These are phyloP conservation scores for Melanophora roralis DNA, from an alignment of 2,888 invertebrate species.

Conservation along the genomic window DNA sequence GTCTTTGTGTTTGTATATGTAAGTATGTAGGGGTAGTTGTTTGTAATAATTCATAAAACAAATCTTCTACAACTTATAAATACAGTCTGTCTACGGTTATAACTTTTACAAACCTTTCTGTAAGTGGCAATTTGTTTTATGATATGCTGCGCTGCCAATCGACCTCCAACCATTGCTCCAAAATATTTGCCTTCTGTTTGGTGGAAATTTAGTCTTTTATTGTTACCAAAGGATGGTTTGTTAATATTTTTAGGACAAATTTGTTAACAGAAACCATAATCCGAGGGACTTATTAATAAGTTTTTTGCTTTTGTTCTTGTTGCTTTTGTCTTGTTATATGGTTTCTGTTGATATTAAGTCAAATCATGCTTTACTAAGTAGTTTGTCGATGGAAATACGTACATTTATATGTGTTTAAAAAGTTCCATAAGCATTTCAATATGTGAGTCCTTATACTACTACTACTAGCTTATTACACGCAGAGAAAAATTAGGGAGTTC, in stretches of 20 bases:
- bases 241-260: constrained; percentile 53
- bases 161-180: background rate
- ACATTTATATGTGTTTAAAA: too few relatives aligned
- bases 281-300: constrained; percentile 56
- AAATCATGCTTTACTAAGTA: background rate
- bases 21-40: background rate
- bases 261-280: constrained; percentile 56
- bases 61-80: constrained; percentile 53
- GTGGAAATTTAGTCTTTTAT: background rate
- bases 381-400: background rate
- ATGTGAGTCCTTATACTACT: constrained; percentile 35
- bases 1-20: background rate
- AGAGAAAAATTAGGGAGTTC: background rate
- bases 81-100: constrained; percentile 36
- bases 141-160: constrained; percentile 29
- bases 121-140: constrained; percentile 57
- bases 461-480: background rate
- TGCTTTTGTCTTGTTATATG: constrained; percentile 14
- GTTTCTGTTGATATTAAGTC: constrained; percentile 29
- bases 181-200: background rate
- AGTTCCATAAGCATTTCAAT: constrained; percentile 17
- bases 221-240: constrained; percentile 40
- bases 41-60: constrained; percentile 52
- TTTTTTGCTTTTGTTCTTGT: constrained; percentile 30
- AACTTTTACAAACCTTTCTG: constrained; percentile 47